Evolutionary conservation across 2,113 vertebrate genomes (phyloP).

Genomic region (Sphaerodactylus townsendi): DNA sequence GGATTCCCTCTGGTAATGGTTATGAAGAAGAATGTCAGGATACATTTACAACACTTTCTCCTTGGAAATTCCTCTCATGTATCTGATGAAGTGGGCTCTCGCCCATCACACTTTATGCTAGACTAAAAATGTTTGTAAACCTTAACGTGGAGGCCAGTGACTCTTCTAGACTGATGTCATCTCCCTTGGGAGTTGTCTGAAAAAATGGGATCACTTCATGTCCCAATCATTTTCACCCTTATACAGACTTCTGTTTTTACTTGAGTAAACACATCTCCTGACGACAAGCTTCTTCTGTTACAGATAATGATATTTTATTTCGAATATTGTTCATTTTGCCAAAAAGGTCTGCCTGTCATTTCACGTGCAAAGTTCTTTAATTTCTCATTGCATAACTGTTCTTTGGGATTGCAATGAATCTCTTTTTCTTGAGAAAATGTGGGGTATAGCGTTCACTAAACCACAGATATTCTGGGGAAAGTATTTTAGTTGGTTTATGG

Average conservation of each 20-base stretch:
- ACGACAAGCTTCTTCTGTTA: background rate
- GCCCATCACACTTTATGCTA: too few relatives aligned
- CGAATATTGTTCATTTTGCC: background rate
- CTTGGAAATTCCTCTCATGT: too few relatives aligned
- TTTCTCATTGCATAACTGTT: conserved; percentile 4
- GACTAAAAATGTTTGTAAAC: too few relatives aligned
- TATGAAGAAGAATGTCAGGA: too few relatives aligned
- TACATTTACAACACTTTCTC: too few relatives aligned
- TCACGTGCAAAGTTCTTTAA: background rate
- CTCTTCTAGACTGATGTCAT: too few relatives aligned
- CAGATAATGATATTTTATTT: background rate
- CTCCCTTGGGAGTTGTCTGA: too few relatives aligned
- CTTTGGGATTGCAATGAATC: conserved; percentile 11
- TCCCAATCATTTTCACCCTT: too few relatives aligned
- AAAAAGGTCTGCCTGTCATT: background rate
- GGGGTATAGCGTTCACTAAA: background rate
- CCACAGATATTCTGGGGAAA: conserved; percentile 72
- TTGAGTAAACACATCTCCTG: background rate
- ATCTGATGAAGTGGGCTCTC: too few relatives aligned
- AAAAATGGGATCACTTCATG: too few relatives aligned
- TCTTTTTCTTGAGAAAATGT: conserved; percentile 36
- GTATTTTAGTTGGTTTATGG: conserved; percentile 72
- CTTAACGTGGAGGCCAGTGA: too few relatives aligned
- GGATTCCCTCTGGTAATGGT: too few relatives aligned
- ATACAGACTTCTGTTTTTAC: background rate